A percentile compares a stretch with the other conserved stretches of the same genome.
Evolutionary conservation across 2,797 vertebrate species (phyloP).

Genomic region (Hozukius guyotensis): DNA sequence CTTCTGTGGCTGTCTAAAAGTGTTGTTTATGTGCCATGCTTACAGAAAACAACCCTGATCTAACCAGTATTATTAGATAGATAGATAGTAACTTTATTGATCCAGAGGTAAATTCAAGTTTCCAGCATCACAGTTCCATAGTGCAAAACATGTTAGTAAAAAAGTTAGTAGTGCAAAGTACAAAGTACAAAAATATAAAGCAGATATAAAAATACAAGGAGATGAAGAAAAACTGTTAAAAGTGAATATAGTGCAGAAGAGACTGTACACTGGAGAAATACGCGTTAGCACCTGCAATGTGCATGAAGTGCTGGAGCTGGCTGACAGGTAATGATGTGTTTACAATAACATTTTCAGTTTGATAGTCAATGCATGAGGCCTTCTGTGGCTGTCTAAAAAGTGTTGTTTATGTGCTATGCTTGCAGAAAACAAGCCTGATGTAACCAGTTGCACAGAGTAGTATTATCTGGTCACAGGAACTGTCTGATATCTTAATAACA

Average conservation of each 20-base stretch:
- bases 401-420: neutral
- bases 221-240: too few relatives aligned
- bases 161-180: too few relatives aligned
- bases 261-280: constrained; percentile 92
- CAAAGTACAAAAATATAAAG: too few relatives aligned
- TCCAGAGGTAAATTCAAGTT: too few relatives aligned
- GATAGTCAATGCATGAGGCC: constrained; percentile 17
- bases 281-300: constrained; percentile 93
- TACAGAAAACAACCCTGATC: constrained; percentile 1
- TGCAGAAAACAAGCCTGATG: constrained; percentile 1
- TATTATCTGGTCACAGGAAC: neutral
- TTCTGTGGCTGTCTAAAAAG: neutral
- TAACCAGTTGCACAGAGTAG: too few relatives aligned
- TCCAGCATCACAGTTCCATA: too few relatives aligned
- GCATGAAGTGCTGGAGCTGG: constrained; percentile 94
- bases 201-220: too few relatives aligned
- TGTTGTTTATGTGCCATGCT: neutral
- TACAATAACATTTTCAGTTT: neutral
- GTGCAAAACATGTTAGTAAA: too few relatives aligned
- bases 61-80: too few relatives aligned
- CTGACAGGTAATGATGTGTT: constrained; percentile 87
- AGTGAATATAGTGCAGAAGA: too few relatives aligned
- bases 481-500: neutral
- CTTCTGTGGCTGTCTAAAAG: neutral
- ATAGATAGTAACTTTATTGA: too few relatives aligned